phyloP scores from a whole-genome alignment of 2,797 vertebrate genomes.

The Apogon talboti region DNA sequence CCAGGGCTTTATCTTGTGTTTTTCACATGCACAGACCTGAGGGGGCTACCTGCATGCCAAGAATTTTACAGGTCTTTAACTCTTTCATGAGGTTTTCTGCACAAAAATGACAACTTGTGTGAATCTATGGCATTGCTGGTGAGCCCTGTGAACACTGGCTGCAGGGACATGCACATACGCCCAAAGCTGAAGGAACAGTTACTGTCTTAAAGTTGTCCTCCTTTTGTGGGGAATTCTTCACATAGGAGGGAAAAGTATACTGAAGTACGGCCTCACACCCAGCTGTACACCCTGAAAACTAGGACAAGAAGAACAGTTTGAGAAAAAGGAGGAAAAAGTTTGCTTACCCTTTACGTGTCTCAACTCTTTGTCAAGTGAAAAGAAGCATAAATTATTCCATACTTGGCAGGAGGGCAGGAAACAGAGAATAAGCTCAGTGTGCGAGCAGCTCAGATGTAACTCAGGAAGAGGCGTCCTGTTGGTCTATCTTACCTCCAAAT shows the following conservation, averaged over 20 bases:
- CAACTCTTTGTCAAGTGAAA: background rate
- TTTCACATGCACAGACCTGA: conserved; percentile 42
- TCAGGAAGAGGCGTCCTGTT: conserved; percentile 58
- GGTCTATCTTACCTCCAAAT: conserved; percentile 21
- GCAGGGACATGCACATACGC: background rate
- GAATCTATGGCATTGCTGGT: background rate
- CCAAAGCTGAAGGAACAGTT: background rate
- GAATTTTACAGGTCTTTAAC: conserved; percentile 19
- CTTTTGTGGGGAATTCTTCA: background rate
- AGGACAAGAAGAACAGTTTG: background rate
- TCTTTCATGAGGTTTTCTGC: background rate
- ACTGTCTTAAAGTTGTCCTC: background rate
- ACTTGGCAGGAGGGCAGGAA: background rate
- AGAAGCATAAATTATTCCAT: conserved; percentile 42
- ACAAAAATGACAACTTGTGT: background rate
- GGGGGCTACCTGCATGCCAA: conserved; percentile 45
- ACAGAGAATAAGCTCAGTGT: conserved; percentile 23
- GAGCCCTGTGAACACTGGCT: too few species aligned
- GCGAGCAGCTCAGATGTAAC: conserved; percentile 11
- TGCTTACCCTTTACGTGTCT: conserved; percentile 58
- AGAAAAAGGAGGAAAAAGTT: background rate
- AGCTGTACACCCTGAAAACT: conserved; percentile 24
- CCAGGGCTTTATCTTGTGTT: conserved; percentile 4
- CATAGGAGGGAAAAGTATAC: background rate
- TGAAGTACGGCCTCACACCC: background rate